phyloP scores from a whole-genome alignment of 2,113 vertebrate species.

The Dipodomys merriami region DNA sequence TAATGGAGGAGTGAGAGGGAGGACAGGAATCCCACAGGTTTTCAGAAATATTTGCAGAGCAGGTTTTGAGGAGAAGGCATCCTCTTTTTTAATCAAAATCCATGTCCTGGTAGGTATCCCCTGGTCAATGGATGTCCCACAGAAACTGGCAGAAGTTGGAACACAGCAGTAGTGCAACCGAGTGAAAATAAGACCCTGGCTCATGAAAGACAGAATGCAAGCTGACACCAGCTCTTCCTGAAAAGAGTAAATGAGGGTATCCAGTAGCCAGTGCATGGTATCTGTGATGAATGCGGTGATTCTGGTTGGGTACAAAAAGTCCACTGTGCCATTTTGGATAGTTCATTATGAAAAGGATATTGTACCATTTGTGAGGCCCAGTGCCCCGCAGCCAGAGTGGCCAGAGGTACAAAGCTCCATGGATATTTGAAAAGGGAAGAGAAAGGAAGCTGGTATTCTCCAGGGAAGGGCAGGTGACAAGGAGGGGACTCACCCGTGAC shows the following conservation, averaged over 20 bases:
- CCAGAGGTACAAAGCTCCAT: constrained; percentile 17
- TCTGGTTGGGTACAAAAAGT: constrained; percentile 18
- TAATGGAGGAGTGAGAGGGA: background rate
- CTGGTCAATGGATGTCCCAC: background rate
- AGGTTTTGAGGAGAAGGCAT: background rate
- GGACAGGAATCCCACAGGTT: background rate
- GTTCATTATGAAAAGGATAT: constrained; percentile 36
- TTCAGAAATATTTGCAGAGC: background rate
- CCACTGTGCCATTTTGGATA: constrained; percentile 48
- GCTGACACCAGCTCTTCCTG: background rate
- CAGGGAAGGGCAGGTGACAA: constrained; percentile 62
- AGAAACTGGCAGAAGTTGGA: background rate
- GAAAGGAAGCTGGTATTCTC: constrained; percentile 49
- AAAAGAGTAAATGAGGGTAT: constrained; percentile 23
- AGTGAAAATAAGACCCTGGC: background rate
- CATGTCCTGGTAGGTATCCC: background rate
- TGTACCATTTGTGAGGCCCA: constrained; percentile 31
- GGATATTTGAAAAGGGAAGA: constrained; percentile 66
- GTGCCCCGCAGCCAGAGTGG: background rate
- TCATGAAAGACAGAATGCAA: background rate
- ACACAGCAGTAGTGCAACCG: background rate
- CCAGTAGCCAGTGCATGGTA: fast-evolving
- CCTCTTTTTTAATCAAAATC: background rate
- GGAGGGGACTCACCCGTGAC: background rate
- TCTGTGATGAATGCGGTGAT: background rate